These are phyloP conservation scores for Epinotia brunnichana DNA, from an alignment of 2,888 invertebrate species.

Conservation along the genomic window DNA sequence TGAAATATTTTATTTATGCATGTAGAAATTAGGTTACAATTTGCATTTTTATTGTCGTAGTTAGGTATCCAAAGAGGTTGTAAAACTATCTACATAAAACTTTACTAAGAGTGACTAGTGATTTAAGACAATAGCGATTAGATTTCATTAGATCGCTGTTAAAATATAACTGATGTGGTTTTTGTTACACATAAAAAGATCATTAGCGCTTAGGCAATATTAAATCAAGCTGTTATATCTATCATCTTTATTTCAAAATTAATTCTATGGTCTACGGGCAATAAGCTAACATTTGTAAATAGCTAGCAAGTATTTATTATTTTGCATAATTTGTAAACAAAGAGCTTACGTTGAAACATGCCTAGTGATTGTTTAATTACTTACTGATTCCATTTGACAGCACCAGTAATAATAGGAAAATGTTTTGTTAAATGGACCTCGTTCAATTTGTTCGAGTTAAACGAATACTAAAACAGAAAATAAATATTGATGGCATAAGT, in stretches of 20 bases:
- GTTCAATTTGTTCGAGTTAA: slow-evolving; percentile 1
- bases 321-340: neutral
- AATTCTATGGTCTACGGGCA: no score
- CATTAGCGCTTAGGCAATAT: slow-evolving; percentile 10
- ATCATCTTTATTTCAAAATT: neutral
- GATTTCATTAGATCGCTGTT: neutral
- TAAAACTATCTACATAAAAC: no score
- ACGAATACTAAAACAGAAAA: slow-evolving; percentile 1
- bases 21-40: no score
- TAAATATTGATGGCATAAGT: slow-evolving; percentile 13
- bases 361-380: slow-evolving; percentile 2
- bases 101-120: no score
- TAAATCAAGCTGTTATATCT: neutral
- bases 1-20: no score
- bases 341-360: neutral
- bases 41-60: no score
- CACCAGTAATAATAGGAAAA: slow-evolving; percentile 14
- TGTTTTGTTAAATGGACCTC: neutral
- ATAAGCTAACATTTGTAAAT: slow-evolving; percentile 3
- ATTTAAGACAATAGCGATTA: neutral
- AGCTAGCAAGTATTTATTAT: neutral
- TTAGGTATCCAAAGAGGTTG: no score
- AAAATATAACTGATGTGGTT: neutral
- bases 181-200: neutral
- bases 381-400: slow-evolving; percentile 30